Base-by-base conservation (phyloP, 2,888 invertebrate genomes). In the Zygaena filipendulae region DNA sequence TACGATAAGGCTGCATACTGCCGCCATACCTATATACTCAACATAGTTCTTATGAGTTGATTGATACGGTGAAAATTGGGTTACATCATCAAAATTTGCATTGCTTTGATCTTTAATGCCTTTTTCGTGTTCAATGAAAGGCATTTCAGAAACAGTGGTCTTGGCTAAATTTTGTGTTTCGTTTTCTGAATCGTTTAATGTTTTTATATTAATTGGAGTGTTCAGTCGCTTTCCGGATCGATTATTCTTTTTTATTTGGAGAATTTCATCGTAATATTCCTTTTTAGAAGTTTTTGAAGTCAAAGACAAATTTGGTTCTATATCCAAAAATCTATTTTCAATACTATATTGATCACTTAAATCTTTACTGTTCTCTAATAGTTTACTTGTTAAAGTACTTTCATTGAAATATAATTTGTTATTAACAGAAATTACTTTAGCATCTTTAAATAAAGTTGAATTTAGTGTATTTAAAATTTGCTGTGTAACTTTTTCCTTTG, bases 1-100 rank as follows among this genome's bases (percentile, higher is more conserved):
- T 9, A 82, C 59, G 23, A 84, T 83, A 24, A 83, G 74, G 14
- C 74, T 69, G 27, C 82, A 64, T 20, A 87, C 82, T 32, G 85
- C 67, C 51, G 82, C 81, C 6, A 70, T 84, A 29, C 79, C 86
- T 56, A 82, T 81, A 45, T 72, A 82, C 44, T 59, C 66, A 12
- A 60, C 67, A 36, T 64, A 71, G 39, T 47, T 59, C 21, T 50
- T 60, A 35, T 61, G 53, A 26, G 59, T 42, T 9, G 68, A 59
- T 39, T 64, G 62, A 39, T 66, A 75, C 25, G 67, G 64, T 11
- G 72, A 71, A 43, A 59, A 71, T n/a, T n/a, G n/a, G n/a, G n/a
- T n/a, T n/a, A n/a, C n/a, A n/a, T n/a, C n/a, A n/a, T n/a, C n/a
- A n/a, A n/a, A n/a, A n/a, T n/a, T n/a, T n/a, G n/a, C n/a, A n/a